phyloP scores from a whole-genome alignment of 2,888 invertebrate species.

The Callimorpha dominula region DNA sequence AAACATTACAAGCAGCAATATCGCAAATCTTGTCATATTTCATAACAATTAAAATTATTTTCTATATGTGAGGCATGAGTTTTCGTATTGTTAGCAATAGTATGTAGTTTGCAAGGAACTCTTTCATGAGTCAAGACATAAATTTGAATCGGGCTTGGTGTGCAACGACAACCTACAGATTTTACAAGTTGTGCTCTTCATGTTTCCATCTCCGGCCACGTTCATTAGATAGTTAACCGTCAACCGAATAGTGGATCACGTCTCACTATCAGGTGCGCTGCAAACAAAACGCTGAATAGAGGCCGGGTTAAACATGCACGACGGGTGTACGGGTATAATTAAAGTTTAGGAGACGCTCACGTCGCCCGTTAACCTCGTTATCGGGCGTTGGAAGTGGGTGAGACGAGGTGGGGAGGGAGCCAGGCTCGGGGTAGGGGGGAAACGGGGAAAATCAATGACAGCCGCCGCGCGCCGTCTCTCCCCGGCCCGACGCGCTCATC shows the following conservation, averaged over 20 bases:
- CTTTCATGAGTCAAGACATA: slow-evolving; percentile 65
- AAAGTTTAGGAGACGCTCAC: slow-evolving; percentile 87
- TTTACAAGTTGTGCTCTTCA: slow-evolving; percentile 59
- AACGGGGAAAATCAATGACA: slow-evolving; percentile 86
- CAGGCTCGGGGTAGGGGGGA: slow-evolving; percentile 74
- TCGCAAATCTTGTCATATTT: slow-evolving; percentile 32
- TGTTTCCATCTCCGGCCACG: slow-evolving; percentile 69
- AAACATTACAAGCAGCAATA: slow-evolving; percentile 35
- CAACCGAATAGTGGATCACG: slow-evolving; percentile 74
- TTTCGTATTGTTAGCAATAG: slow-evolving; percentile 54
- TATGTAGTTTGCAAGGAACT: slow-evolving; percentile 47
- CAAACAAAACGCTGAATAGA: slow-evolving; percentile 84
- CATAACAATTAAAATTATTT: slow-evolving; percentile 31
- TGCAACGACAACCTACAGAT: slow-evolving; percentile 55
- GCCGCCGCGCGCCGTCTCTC: slow-evolving; percentile 86
- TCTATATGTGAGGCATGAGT: slow-evolving; percentile 28
- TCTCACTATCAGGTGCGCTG: slow-evolving; percentile 81
- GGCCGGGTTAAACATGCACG: slow-evolving; percentile 86
- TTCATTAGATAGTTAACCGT: slow-evolving; percentile 76
- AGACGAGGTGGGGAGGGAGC: slow-evolving; percentile 82
- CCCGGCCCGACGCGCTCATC: slow-evolving; percentile 84
- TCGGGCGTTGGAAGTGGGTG: slow-evolving; percentile 87
- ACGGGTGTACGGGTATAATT: slow-evolving; percentile 86
- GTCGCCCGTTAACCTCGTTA: slow-evolving; percentile 87
- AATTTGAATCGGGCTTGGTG: slow-evolving; percentile 63